Evolutionary conservation across 2,113 vertebrate species (phyloP).

Genomic region (Psilopsiagon aymara): DNA sequence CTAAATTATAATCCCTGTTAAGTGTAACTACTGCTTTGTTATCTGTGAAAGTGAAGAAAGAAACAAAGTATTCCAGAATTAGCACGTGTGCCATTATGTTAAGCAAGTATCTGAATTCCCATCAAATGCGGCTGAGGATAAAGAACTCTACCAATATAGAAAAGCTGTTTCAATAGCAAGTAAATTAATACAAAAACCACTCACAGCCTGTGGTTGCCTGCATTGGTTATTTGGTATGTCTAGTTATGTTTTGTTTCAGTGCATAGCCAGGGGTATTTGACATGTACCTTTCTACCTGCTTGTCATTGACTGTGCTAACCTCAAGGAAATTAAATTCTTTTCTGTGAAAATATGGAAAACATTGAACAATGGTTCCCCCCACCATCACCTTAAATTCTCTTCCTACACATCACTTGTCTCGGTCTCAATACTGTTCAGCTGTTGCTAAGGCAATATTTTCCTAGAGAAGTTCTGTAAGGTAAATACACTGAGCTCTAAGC

Average conservation of each 20-base stretch:
- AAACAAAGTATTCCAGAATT: neutral
- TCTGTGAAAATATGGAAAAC: neutral
- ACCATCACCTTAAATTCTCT: neutral
- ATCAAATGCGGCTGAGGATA: neutral
- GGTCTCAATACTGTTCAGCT: neutral
- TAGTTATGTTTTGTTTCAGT: neutral
- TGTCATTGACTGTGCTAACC: neutral
- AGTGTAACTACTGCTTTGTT: neutral
- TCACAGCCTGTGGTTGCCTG: neutral
- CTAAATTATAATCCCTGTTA: neutral
- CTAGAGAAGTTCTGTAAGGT: neutral
- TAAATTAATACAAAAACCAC: neutral
- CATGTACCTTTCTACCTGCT: neutral
- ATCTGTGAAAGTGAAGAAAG: neutral
- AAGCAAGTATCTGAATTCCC: neutral
- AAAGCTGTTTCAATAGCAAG: neutral
- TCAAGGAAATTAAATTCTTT: neutral
- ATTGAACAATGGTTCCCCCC: neutral
- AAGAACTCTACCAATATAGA: neutral
- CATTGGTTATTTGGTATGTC: neutral
- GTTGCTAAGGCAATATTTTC: neutral
- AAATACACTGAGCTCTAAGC: neutral
- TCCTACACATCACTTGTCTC: neutral
- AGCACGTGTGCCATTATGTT: neutral
- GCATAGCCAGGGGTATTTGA: neutral